Evolutionary conservation across 37 sponge, comb jelly and placozoan species (phyloP).

Genomic region (Amphimedon queenslandica): DNA sequence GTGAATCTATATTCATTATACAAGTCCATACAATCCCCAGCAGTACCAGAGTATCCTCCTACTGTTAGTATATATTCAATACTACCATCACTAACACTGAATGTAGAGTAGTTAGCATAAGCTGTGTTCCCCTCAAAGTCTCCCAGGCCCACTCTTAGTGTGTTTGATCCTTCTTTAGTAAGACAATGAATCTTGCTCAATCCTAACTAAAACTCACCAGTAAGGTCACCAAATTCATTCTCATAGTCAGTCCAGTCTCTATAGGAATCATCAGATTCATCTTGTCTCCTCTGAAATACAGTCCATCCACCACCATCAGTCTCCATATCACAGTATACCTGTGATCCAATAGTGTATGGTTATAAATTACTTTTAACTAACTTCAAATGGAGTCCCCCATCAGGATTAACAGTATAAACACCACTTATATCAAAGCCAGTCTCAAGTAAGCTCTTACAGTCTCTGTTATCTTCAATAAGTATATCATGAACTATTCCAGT

Average conservation of each 20-base stretch:
- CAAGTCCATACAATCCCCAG: slow-evolving; percentile 7
- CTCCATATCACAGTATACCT: neutral
- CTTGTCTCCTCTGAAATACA: neutral
- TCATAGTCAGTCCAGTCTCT: slow-evolving; percentile 13
- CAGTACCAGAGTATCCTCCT: slow-evolving; percentile 13
- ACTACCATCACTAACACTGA: slow-evolving; percentile 9
- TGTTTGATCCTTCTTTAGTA: slow-evolving; percentile 2
- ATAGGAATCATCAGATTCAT: slow-evolving; percentile 5
- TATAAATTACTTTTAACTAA: too few species aligned
- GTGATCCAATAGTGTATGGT: too few species aligned
- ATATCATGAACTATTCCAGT: too few species aligned
- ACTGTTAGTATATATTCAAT: slow-evolving; percentile 11
- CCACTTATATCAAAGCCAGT: too few species aligned
- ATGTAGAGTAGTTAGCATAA: slow-evolving; percentile 1
- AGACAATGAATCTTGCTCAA: slow-evolving; percentile 27
- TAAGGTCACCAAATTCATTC: slow-evolving; percentile 28
- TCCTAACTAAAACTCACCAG: slow-evolving; percentile 24
- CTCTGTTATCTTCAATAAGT: too few species aligned
- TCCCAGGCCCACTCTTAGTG: slow-evolving; percentile 3
- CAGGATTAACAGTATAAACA: too few species aligned
- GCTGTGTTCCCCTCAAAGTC: neutral
- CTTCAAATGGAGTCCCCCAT: too few species aligned
- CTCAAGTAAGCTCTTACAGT: too few species aligned
- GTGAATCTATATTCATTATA: slow-evolving; percentile 13
- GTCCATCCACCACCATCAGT: neutral